Conservation (phyloP, 2,888 invertebrate genomes). For the Panopea generosa region DNA sequence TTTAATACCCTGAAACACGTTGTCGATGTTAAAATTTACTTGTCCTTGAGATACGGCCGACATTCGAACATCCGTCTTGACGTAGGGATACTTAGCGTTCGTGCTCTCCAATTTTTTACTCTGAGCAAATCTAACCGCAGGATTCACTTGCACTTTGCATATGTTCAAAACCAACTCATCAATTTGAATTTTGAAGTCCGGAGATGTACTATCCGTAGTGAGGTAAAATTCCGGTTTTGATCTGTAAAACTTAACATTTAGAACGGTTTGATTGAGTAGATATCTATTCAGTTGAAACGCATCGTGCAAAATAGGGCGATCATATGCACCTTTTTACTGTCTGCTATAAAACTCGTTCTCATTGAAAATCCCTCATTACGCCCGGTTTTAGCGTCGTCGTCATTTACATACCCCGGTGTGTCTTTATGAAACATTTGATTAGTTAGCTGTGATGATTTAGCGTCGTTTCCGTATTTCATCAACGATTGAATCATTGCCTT, state of each 20-base stretch:
- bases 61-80: too few relatives aligned
- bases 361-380: too few relatives aligned
- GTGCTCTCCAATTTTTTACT: conserved; percentile 14
- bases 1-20: too few relatives aligned
- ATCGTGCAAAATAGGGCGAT: conserved; percentile 4
- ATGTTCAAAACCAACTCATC: conserved; percentile 23
- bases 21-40: too few relatives aligned
- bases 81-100: too few relatives aligned
- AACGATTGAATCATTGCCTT: conserved; percentile 45
- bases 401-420: too few relatives aligned
- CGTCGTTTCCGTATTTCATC: conserved; percentile 10
- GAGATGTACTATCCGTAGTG: neutral
- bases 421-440: conserved; percentile 21
- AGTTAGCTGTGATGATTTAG: conserved; percentile 14
- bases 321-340: neutral
- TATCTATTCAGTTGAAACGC: conserved; percentile 1
- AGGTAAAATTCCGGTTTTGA: conserved; percentile 11
- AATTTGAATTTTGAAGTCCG: conserved; percentile 21
- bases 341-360: too few relatives aligned
- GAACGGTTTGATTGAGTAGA: neutral
- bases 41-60: too few relatives aligned
- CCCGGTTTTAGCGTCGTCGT: too few relatives aligned
- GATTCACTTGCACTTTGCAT: neutral
- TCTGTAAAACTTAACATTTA: conserved; percentile 2
- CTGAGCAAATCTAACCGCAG: too few relatives aligned